Evolutionary conservation across 1,140 invertebrate genomes (phyloP).

Genomic region (Zaprionus lachaisei): DNA sequence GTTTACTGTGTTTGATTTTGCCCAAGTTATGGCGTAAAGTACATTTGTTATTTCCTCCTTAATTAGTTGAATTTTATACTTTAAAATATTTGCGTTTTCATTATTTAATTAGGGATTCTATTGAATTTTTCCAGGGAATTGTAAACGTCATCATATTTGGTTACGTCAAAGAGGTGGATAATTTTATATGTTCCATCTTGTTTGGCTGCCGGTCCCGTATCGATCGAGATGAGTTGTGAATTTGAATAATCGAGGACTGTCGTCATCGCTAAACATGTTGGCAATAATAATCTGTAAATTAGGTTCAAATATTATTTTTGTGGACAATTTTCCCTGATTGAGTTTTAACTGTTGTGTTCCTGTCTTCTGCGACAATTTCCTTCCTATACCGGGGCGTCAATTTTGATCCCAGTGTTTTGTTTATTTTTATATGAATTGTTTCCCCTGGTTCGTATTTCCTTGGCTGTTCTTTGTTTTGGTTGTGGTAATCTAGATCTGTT

Average conservation of each 20-base stretch:
- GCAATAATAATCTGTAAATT: too few species aligned
- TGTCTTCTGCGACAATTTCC: neutral
- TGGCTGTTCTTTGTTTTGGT: slow-evolving; percentile 1
- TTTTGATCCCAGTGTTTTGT: neutral
- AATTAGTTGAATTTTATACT: too few species aligned
- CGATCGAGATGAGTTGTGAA: too few species aligned
- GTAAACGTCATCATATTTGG: neutral
- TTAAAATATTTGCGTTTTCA: too few species aligned
- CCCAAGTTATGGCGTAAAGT: too few species aligned
- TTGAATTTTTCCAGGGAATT: neutral
- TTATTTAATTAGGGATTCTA: too few species aligned
- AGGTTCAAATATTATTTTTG: neutral
- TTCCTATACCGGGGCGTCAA: neutral
- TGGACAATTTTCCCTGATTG: slow-evolving; percentile 1
- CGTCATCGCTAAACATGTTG: too few species aligned
- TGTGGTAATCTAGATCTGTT: neutral
- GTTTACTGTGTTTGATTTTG: too few species aligned
- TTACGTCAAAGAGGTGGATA: neutral
- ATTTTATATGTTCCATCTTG: neutral
- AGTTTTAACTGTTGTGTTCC: neutral
- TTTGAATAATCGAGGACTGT: too few species aligned
- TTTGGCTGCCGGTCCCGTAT: too few species aligned
- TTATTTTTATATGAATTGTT: neutral
- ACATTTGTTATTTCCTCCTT: too few species aligned
- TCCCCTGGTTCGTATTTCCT: neutral